Conservation (phyloP, 53 echinoderm and acorn worm species). For the Holothuria leucospilota region DNA sequence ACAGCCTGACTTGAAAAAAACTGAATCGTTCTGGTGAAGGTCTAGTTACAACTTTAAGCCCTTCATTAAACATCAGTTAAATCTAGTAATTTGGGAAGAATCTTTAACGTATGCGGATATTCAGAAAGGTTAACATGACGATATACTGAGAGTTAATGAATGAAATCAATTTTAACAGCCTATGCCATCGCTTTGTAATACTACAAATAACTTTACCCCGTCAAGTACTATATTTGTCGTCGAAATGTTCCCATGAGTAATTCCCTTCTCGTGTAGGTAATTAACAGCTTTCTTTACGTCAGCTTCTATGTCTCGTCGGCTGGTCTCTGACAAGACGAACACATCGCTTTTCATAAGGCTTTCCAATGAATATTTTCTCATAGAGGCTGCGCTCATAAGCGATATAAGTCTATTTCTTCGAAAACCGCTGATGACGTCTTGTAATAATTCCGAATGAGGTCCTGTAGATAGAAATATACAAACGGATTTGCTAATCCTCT, state of each 20-base stretch:
- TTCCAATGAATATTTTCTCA: not conserved
- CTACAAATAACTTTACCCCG: conserved; percentile 55
- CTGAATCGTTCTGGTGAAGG: no score
- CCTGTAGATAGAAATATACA: not conserved
- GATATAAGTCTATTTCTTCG: conserved; percentile 4
- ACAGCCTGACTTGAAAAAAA: no score
- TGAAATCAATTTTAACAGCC: no score
- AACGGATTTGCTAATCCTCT: no score
- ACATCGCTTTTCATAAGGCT: not conserved
- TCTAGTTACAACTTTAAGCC: no score
- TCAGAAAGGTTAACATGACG: no score
- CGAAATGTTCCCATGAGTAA: conserved; percentile 70
- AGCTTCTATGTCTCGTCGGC: conserved; percentile 65
- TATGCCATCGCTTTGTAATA: no score
- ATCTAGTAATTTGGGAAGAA: no score
- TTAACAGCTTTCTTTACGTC: conserved; percentile 80
- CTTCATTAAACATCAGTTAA: no score
- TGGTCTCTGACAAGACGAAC: conserved; percentile 55
- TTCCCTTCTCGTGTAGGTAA: conserved; percentile 80
- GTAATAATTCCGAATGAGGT: not conserved
- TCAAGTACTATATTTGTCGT: conserved; percentile 80
- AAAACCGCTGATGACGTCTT: conserved; percentile 15
- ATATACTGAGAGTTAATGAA: no score
- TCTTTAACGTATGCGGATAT: no score
- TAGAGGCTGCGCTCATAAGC: not conserved